phyloP scores from a whole-genome alignment of 2,888 invertebrate genomes.

The Polietes domitor region DNA sequence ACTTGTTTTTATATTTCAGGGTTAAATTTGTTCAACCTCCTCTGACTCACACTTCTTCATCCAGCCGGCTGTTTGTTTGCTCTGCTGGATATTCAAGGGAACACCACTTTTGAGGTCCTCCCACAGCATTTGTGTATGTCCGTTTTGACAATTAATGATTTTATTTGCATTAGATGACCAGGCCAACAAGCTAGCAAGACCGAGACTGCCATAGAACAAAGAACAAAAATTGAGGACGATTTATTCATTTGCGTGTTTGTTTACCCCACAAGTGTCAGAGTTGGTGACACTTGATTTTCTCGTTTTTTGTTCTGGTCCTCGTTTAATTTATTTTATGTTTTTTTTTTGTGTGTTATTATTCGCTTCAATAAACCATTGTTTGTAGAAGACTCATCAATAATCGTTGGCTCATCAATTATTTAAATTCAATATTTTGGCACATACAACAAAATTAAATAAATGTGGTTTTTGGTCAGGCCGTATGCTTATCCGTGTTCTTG shows the following conservation, averaged over 20 bases:
- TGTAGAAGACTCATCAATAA: conserved; percentile 21
- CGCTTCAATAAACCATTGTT: background rate
- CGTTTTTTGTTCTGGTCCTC: background rate
- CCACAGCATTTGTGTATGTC: background rate
- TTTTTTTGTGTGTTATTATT: background rate
- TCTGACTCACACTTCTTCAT: background rate
- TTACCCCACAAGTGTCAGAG: conserved; percentile 4
- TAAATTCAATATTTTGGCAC: conserved; percentile 41
- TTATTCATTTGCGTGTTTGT: conserved; percentile 5
- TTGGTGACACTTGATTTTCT: conserved; percentile 19
- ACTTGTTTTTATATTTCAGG: conserved; percentile 41
- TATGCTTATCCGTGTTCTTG: background rate
- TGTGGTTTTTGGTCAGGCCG: conserved; percentile 36
- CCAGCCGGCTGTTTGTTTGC: background rate
- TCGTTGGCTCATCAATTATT: conserved; percentile 53
- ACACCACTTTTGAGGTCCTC: background rate
- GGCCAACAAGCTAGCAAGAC: background rate
- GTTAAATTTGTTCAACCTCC: conserved; percentile 35
- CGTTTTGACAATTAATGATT: conserved; percentile 47
- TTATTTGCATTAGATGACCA: conserved; percentile 28
- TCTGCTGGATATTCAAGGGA: background rate
- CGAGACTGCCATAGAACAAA: background rate
- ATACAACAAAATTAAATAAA: conserved; percentile 58
- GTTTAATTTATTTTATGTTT: background rate
- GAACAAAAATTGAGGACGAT: background rate